phyloP scores from a whole-genome alignment of 2,113 vertebrate genomes.

The Chloropsis hardwickii region DNA sequence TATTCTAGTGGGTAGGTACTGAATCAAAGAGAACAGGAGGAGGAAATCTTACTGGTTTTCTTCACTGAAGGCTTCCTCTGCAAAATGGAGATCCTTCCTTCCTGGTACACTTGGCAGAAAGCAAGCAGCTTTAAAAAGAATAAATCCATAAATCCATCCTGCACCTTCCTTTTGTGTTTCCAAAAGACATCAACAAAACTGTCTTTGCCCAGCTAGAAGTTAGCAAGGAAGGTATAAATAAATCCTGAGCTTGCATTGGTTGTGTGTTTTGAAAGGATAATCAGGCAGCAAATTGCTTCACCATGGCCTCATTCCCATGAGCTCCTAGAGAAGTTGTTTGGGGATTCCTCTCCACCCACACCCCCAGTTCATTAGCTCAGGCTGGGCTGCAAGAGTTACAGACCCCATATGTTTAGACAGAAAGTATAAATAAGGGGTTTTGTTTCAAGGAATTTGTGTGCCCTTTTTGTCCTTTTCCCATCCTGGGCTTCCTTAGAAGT shows the following conservation, averaged over 20 bases:
- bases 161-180: neutral
- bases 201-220: neutral
- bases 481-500: neutral
- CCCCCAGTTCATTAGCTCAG: neutral
- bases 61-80: neutral
- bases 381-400: neutral
- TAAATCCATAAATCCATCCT: neutral
- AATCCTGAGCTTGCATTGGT: neutral
- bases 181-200: neutral
- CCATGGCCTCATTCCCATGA: neutral
- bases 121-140: neutral
- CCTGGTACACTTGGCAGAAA: neutral
- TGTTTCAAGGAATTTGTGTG: neutral
- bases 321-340: neutral
- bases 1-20: neutral
- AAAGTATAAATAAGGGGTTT: neutral
- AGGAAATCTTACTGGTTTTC: neutral
- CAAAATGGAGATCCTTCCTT: neutral
- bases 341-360: neutral
- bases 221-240: neutral
- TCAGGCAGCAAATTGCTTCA: neutral
- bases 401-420: rapidly evolving
- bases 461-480: neutral
- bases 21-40: neutral
- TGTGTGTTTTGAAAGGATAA: neutral